Base-by-base conservation (phyloP, 2,113 vertebrate species). In the Ictalurus punctatus region DNA sequence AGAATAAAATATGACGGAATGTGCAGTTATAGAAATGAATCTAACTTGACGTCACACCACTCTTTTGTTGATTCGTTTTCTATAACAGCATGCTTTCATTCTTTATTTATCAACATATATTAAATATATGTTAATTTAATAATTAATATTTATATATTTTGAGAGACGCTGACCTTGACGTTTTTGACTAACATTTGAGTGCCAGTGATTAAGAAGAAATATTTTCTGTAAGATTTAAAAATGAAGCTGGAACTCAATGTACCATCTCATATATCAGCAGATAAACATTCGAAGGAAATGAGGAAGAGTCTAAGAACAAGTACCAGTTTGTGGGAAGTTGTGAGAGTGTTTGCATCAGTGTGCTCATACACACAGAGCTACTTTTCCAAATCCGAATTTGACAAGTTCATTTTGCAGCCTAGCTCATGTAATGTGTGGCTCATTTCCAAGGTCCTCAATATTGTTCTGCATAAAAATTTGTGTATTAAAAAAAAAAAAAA, bases 321-420 rank as follows among this genome's bases (percentile, higher is more conserved):
- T 59, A 21, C n/a, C 40, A 58, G 34, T 37, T 86, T 27, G 23
- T 58, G 69, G 54, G 21, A 59, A 78, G 27, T 58, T 81, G 7
- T 81, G 56, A 37, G 30, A 21, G 37, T 83, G 88, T 89, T 40
- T 74, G 67, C 78, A 86, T 76, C 37, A 76, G 37, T 83, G 78
- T 21, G 63, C n/a, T 61, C 27, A 56, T 52, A 58, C 69, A 74
- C 52, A 88, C 27, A 44, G 27, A 56, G 34, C 37, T 59, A 48
- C 19, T 40, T 86, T 48, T 86, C 30, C 12, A 78, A 30, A 54
- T 69, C 83, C 6, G 63, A 30, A 54, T 80, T 73, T 89, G 73
- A 78, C 40, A 54, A 76, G 69, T 27, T 63, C 34, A 74, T 17
- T 30, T 76, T 59, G 13, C 25, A 27, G 21, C 69, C 37, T 37